These are phyloP conservation scores for Hippocampus kuda DNA, from an alignment of 2,797 vertebrate genomes.

Conservation along the genomic window DNA sequence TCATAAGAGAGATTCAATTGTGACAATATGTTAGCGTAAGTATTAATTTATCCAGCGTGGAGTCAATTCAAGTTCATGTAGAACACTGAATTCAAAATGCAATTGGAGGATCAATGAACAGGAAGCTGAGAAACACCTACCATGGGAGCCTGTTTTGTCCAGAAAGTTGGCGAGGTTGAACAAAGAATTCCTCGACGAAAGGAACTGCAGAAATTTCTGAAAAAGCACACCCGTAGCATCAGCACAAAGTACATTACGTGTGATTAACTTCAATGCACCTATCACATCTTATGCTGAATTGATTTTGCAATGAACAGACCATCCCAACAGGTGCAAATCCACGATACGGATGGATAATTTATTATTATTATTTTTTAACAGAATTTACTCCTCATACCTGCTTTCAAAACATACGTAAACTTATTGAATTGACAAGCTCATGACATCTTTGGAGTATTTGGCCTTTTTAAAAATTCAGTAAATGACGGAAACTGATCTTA, in stretches of 20 bases:
- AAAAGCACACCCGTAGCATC: slow-evolving; percentile 20
- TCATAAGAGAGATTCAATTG: neutral
- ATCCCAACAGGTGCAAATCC: no score
- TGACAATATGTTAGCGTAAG: neutral
- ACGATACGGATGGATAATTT: no score
- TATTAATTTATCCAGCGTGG: neutral
- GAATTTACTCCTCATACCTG: no score
- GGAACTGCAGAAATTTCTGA: slow-evolving; percentile 94
- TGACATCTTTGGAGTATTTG: no score
- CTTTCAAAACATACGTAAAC: no score
- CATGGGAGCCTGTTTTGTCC: slow-evolving; percentile 98
- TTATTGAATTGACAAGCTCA: no score
- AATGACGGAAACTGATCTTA: no score
- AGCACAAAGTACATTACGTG: neutral
- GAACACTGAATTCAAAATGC: no score
- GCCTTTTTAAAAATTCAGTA: no score
- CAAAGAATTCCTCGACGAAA: slow-evolving; percentile 94
- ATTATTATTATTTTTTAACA: no score
- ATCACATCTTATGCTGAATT: neutral
- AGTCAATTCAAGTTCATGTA: no score
- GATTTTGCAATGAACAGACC: neutral
- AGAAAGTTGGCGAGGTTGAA: slow-evolving; percentile 99
- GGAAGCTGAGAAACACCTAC: slow-evolving; percentile 60
- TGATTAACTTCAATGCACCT: no score
- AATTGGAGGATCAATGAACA: neutral